phyloP scores from a whole-genome alignment of 2,797 vertebrate species.

The Triplophysa bombifrons region DNA sequence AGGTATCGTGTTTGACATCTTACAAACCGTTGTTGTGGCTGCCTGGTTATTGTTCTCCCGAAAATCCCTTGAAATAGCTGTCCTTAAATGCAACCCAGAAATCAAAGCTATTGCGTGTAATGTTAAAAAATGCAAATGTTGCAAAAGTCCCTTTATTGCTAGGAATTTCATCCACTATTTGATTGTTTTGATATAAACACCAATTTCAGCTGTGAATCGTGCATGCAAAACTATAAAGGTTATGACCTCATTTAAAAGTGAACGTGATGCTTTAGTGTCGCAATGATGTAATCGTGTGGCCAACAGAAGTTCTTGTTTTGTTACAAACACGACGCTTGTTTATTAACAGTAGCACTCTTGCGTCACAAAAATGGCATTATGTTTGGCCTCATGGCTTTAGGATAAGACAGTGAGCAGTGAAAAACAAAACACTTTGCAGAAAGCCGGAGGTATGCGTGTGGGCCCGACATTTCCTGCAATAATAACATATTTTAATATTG shows the following conservation, averaged over 20 bases:
- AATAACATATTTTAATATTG: slow-evolving; percentile 74
- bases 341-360: slow-evolving; percentile 3
- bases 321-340: neutral
- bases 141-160: slow-evolving; percentile 3
- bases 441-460: slow-evolving; percentile 79
- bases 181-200: neutral
- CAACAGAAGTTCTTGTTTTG: neutral
- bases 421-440: slow-evolving; percentile 79
- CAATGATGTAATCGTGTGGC: slow-evolving; percentile 7
- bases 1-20: slow-evolving; percentile 6
- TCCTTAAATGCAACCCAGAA: neutral
- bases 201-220: slow-evolving; percentile 19
- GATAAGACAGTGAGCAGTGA: slow-evolving; percentile 58
- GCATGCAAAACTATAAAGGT: neutral
- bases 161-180: neutral
- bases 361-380: neutral
- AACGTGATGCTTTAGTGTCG: neutral
- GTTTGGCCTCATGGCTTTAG: neutral
- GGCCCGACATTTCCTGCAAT: slow-evolving; percentile 77
- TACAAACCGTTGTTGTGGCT: neutral
- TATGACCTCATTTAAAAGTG: neutral
- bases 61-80: neutral
- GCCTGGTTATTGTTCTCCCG: neutral
- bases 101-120: neutral
- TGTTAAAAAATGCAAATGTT: neutral